These are phyloP conservation scores for Hylaeus anthracinus DNA, from an alignment of 1,140 invertebrate species.

Conservation along the genomic window DNA sequence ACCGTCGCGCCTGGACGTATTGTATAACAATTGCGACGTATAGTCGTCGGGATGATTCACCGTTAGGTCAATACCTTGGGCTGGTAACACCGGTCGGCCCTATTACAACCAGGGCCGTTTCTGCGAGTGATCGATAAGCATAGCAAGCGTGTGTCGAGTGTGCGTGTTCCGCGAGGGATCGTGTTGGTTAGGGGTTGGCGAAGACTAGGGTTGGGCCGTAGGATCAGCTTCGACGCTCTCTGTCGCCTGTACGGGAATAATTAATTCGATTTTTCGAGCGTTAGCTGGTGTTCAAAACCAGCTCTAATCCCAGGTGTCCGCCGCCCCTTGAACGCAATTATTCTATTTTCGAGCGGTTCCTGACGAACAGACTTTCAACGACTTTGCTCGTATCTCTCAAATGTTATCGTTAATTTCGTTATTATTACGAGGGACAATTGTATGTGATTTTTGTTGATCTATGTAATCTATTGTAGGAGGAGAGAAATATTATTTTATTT, in stretches of 20 bases:
- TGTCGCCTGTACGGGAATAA: conserved; percentile 51
- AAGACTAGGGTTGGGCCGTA: conserved; percentile 36
- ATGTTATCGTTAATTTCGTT: no score
- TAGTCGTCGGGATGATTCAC: conserved; percentile 68
- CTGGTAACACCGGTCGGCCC: conserved; percentile 59
- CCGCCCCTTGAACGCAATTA: neutral
- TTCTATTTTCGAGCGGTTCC: neutral
- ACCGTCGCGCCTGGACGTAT: conserved; percentile 25
- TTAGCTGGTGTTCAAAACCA: conserved; percentile 4
- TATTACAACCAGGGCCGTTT: conserved; percentile 54
- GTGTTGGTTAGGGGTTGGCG: conserved; percentile 37
- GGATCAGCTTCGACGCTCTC: conserved; percentile 11
- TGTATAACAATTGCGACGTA: conserved; percentile 53
- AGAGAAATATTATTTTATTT: no score
- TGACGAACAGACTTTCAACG: no score
- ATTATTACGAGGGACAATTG: no score
- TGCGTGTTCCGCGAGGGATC: conserved; percentile 41
- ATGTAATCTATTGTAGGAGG: no score
- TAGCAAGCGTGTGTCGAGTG: conserved; percentile 48
- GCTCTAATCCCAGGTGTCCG: neutral
- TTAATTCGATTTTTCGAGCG: conserved; percentile 56
- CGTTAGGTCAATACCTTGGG: conserved; percentile 70
- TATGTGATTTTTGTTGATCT: no score
- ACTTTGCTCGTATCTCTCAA: no score
- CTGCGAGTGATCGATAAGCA: conserved; percentile 64